Evolutionary conservation across 2,888 invertebrate genomes (phyloP), one percentile per base, ranked within the genome.

Genomic region (Drosophila tanythrix): DNA sequence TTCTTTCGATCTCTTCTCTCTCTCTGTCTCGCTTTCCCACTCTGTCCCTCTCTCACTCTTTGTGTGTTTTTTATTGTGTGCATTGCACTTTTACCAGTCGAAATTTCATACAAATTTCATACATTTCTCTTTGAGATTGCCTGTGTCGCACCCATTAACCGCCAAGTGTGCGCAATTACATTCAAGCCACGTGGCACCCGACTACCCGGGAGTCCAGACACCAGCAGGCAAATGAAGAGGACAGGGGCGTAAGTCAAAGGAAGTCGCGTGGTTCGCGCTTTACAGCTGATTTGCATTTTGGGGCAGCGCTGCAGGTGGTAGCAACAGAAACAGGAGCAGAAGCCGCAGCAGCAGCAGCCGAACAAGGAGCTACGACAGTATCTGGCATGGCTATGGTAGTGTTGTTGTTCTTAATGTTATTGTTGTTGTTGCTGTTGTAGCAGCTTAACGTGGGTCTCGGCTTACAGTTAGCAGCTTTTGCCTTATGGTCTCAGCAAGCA

Each of bases 261-360:
- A 80, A 72, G 74, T 62, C 67, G 75, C 64, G 51, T 61, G 78
- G 67, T 69, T 72, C 68, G 73, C 74, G 81, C 79, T 77, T 87
- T 79, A 78, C 89, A 87, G 85, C 83, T 90, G 90, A 87, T 87
- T 87, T 87, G 87, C 90, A 89, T 87, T 87, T 89, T 76, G 77
- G 76, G 82, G 72, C 56, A 67, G 68, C 90, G 74, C 90, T 80
- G 87, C 83, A 80, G 90, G 89, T 70, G 90, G 72, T 7, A 27
- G 27, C 56, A 38, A 29, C 56, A 56, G 38, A 56, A 56, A 38
- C n/a, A 38, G 38, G 11, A 27, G 5, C 25, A 15, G 4, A 51
- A 50, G 27, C 60, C 38, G 33, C n/a, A 53, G 25, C 15, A 55
- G 8, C 59, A 43, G 25, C 58, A 52, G 29, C 38, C 33, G 38